These are phyloP conservation scores for Microctonus brassicae DNA, from an alignment of 2,888 invertebrate genomes.

Conservation along the genomic window DNA sequence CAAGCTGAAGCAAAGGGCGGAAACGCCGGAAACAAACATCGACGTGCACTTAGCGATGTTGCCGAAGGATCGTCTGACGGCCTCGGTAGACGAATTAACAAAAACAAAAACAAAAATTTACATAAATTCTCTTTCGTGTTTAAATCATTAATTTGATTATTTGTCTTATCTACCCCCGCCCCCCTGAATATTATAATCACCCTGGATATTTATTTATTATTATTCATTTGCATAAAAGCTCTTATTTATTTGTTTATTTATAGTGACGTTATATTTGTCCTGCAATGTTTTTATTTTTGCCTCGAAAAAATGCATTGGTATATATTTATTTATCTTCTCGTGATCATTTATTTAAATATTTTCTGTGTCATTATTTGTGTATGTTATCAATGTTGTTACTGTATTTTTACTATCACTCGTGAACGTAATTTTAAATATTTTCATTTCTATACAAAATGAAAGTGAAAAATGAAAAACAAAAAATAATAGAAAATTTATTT, in stretches of 20 bases:
- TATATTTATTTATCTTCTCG: not conserved
- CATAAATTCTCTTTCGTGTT: conserved; percentile 28
- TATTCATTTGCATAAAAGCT: no score
- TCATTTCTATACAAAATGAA: no score
- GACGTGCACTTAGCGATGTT: conserved; percentile 68
- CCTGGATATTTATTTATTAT: no score
- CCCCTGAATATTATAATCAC: no score
- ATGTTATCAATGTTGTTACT: not conserved
- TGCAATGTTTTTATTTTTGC: not conserved
- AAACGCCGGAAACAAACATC: conserved; percentile 62
- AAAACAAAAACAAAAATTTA: conserved; percentile 24
- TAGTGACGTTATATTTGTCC: no score
- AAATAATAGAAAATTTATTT: not conserved
- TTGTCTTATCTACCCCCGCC: conserved; percentile 12
- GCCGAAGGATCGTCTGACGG: conserved; percentile 69
- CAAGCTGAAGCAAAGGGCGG: conserved; percentile 57
- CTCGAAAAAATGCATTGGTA: not conserved
- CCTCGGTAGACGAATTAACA: conserved; percentile 64
- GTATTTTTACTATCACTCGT: not conserved
- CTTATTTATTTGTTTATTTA: no score
- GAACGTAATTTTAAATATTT: no score
- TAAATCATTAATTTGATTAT: conserved; percentile 9
- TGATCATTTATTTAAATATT: not conserved
- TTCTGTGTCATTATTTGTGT: not conserved
- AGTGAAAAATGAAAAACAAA: no score